phyloP scores from a whole-genome alignment of 1,140 invertebrate genomes.

The Drosophila ercepeae region DNA sequence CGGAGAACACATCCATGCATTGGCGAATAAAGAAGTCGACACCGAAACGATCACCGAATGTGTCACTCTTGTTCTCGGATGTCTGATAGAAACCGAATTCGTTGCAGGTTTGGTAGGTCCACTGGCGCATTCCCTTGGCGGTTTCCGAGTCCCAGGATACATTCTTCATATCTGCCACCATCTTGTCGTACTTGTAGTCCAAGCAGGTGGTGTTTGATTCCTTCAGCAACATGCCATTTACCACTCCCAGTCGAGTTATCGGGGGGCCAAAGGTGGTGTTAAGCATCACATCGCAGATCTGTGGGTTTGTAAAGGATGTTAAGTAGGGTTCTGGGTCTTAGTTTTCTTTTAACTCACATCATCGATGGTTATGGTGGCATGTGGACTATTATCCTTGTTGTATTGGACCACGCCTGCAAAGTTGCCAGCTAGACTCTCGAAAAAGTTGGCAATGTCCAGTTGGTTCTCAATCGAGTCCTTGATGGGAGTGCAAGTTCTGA shows the following conservation, averaged over 20 bases:
- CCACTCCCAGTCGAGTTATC: slow-evolving; percentile 88
- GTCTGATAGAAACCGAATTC: slow-evolving; percentile 98
- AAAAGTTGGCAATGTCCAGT: slow-evolving; percentile 93
- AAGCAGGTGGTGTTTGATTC: slow-evolving; percentile 90
- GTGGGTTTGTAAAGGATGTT: not conserved
- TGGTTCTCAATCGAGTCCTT: slow-evolving; percentile 86
- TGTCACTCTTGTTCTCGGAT: slow-evolving; percentile 88
- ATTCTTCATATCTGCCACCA: slow-evolving; percentile 90
- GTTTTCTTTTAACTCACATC: slow-evolving; percentile 61
- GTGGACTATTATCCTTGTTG: slow-evolving; percentile 95
- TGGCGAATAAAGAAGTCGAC: slow-evolving; percentile 92
- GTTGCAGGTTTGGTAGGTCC: slow-evolving; percentile 97
- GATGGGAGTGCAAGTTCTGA: slow-evolving; percentile 91
- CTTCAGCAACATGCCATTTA: slow-evolving; percentile 89
- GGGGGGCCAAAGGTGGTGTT: slow-evolving; percentile 86
- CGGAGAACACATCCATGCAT: slow-evolving; percentile 93
- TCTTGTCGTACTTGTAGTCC: slow-evolving; percentile 92
- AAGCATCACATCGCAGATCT: slow-evolving; percentile 90
- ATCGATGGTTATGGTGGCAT: slow-evolving; percentile 92
- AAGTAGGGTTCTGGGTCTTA: too few relatives aligned
- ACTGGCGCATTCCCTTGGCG: slow-evolving; percentile 90
- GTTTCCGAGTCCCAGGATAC: slow-evolving; percentile 87
- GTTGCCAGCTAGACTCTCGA: slow-evolving; percentile 91
- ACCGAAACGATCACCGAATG: slow-evolving; percentile 92
- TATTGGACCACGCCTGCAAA: slow-evolving; percentile 96